phyloP scores from a whole-genome alignment of 1,140 invertebrate genomes.

The Bicyclus anynana region DNA sequence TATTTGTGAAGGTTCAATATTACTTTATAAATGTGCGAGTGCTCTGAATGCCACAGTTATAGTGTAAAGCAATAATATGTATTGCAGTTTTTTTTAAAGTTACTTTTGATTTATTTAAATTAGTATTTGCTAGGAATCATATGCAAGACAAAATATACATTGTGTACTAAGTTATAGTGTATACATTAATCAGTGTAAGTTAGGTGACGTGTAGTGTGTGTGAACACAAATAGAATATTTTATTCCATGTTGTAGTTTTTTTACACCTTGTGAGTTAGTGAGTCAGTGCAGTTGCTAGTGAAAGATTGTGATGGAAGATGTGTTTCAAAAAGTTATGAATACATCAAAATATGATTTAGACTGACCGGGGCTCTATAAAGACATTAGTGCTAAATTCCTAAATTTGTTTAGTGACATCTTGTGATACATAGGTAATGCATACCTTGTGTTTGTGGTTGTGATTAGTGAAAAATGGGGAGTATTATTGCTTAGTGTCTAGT shows the following conservation, averaged over 20 bases:
- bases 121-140: constrained; percentile 61
- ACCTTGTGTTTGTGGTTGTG: constrained; percentile 30
- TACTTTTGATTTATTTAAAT: constrained; percentile 28
- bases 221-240: constrained; percentile 69
- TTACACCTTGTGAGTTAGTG: constrained; percentile 67
- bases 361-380: constrained; percentile 10
- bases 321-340: constrained; percentile 9
- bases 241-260: constrained; percentile 68
- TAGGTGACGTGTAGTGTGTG: constrained; percentile 74
- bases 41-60: constrained; percentile 50
- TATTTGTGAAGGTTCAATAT: constrained; percentile 42
- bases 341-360: constrained; percentile 3
- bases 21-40: constrained; percentile 45
- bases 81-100: constrained; percentile 43
- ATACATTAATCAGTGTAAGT: constrained; percentile 59
- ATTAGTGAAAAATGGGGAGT: constrained; percentile 25
- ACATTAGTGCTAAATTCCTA: constrained; percentile 5
- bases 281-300: constrained; percentile 38
- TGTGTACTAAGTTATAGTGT: constrained; percentile 60
- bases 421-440: constrained; percentile 22
- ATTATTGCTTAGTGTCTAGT: constrained; percentile 5
- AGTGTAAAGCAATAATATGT: constrained; percentile 58
- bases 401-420: constrained; percentile 8
- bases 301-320: constrained; percentile 20
- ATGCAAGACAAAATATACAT: constrained; percentile 23